These are phyloP conservation scores for Anadara kagoshimensis DNA, from an alignment of 1,140 invertebrate genomes.

Conservation along the genomic window DNA sequence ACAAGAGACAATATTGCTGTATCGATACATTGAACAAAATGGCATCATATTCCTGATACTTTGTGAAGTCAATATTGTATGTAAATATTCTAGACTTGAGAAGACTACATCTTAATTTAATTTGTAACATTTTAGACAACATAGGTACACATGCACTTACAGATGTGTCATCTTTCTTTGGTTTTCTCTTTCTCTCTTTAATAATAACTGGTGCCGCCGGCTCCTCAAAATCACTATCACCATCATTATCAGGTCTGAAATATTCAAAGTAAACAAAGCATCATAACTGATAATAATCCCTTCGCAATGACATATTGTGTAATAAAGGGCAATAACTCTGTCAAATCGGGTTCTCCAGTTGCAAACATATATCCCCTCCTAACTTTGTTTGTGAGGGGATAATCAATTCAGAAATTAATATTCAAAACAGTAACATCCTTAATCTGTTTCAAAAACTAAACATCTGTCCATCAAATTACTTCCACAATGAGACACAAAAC, in stretches of 20 bases:
- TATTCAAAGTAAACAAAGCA: no score
- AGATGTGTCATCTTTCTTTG: slow-evolving; percentile 45
- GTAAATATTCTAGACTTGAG: neutral
- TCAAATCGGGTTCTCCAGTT: no score
- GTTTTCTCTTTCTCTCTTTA: slow-evolving; percentile 38
- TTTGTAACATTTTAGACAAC: slow-evolving; percentile 18
- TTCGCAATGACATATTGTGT: neutral
- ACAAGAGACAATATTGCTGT: no score
- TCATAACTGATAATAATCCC: neutral
- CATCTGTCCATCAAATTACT: no score
- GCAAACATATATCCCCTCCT: no score
- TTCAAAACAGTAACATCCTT: no score
- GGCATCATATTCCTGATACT: no score
- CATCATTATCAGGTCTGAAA: slow-evolving; percentile 53
- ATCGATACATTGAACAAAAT: no score
- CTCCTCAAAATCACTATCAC: slow-evolving; percentile 66
- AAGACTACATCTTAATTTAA: slow-evolving; percentile 35
- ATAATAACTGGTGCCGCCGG: slow-evolving; percentile 22
- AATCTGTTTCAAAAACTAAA: no score
- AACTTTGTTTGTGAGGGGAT: neutral
- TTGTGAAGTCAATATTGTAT: neutral
- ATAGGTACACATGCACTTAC: slow-evolving; percentile 34
- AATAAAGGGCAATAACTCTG: neutral
- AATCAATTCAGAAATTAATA: slow-evolving; percentile 1
- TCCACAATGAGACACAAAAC: no score